Conservation (phyloP, 2,113 vertebrate genomes). For the Typhlomys cinereus region DNA sequence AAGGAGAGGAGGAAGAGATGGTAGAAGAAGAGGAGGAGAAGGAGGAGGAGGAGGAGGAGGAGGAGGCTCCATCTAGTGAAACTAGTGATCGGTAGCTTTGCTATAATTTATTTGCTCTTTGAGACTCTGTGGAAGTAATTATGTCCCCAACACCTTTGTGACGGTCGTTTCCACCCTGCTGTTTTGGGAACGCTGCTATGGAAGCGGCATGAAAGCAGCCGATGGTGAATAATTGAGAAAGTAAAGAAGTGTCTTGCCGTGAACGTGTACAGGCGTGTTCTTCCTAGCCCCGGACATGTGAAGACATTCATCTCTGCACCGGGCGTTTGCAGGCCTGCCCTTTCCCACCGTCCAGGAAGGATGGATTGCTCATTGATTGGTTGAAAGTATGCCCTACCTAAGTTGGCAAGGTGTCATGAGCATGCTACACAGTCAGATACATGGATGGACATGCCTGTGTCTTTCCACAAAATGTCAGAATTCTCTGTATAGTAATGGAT, state of each 20-base stretch:
- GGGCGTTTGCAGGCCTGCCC: not conserved
- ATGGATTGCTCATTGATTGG: not conserved
- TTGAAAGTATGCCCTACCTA: not conserved
- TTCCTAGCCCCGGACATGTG: not conserved
- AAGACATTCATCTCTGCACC: too few relatives aligned
- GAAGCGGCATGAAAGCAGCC: not conserved
- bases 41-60: too few relatives aligned
- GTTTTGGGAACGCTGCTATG: not conserved
- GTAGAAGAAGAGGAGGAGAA: too few relatives aligned
- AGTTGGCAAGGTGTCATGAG: not conserved
- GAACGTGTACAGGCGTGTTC: not conserved
- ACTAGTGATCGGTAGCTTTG: not conserved
- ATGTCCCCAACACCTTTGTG: not conserved
- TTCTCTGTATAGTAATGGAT: not conserved
- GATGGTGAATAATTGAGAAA: not conserved
- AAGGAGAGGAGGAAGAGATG: too few relatives aligned
- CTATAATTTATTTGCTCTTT: not conserved
- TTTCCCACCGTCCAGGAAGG: not conserved
- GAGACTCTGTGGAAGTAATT: conserved; percentile 2
- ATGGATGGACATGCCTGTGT: too few relatives aligned
- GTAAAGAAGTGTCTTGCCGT: not conserved
- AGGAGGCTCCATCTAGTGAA: not conserved
- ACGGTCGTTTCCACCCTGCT: conserved; percentile 10
- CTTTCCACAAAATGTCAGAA: not conserved
- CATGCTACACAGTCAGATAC: not conserved